phyloP scores from a whole-genome alignment of 2,113 vertebrate species.

The Anser brachyrhynchus region DNA sequence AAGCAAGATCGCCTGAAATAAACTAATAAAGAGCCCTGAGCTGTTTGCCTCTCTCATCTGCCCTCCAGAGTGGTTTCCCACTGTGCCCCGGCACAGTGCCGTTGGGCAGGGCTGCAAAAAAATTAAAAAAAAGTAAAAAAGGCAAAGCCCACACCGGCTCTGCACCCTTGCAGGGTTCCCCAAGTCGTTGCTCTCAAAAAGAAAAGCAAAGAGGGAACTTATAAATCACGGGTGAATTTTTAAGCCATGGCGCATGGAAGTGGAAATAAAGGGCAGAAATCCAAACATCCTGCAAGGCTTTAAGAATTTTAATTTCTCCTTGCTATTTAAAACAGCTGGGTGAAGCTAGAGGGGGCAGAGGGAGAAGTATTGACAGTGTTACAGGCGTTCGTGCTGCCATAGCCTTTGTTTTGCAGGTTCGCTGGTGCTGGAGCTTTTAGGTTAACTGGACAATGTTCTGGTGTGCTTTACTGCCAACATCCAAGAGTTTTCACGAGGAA shows the following conservation, averaged over 20 bases:
- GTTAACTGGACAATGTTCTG: background rate
- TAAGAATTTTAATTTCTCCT: conserved; percentile 66
- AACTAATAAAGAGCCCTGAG: conserved; percentile 87
- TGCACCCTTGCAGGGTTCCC: background rate
- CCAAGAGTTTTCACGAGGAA: background rate
- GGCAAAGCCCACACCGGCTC: too few species aligned
- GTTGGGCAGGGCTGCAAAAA: background rate
- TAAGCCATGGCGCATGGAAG: conserved; percentile 25
- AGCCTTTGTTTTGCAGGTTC: conserved; percentile 29
- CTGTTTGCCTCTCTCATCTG: conserved; percentile 84
- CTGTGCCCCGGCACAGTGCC: conserved; percentile 55
- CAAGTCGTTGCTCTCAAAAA: background rate
- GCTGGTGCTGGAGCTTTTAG: background rate
- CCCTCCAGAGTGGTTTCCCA: conserved; percentile 72
- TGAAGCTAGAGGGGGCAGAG: conserved; percentile 41
- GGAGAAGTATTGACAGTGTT: background rate
- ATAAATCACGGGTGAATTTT: conserved; percentile 46
- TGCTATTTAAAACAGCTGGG: conserved; percentile 69
- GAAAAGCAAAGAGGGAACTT: conserved; percentile 37
- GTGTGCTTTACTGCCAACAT: background rate
- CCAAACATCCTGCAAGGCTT: conserved; percentile 66
- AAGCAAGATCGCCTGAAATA: conserved; percentile 91
- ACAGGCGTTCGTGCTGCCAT: background rate
- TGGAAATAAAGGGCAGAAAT: conserved; percentile 68
- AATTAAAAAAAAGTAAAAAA: too few species aligned